These are phyloP conservation scores for Masticophis lateralis DNA, from an alignment of 2,797 vertebrate genomes.

Conservation along the genomic window DNA sequence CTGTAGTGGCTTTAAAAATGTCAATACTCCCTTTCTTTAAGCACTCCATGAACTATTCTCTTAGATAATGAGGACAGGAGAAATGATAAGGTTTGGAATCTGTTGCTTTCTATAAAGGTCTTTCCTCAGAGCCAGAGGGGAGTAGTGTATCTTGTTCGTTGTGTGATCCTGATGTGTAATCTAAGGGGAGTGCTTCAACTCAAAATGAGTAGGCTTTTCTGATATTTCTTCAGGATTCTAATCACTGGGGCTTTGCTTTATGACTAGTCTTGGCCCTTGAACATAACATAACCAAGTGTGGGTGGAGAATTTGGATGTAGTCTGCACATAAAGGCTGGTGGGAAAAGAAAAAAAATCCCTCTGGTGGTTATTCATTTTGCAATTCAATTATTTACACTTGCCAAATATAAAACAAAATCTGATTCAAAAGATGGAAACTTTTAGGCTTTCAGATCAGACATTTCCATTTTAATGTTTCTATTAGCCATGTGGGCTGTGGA, in stretches of 20 bases:
- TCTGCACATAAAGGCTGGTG: not conserved
- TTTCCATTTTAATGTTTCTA: not conserved
- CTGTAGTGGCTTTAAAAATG: not conserved
- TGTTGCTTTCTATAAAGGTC: not conserved
- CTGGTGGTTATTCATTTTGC: not conserved
- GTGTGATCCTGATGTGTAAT: not conserved
- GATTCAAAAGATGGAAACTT: conserved; percentile 42
- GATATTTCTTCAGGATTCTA: not conserved
- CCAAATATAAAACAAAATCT: conserved; percentile 49
- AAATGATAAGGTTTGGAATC: not conserved
- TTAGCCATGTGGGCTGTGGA: not conserved
- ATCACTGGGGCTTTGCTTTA: not conserved
- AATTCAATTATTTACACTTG: not conserved
- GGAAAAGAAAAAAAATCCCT: not conserved
- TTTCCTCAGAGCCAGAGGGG: not conserved
- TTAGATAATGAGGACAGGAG: not conserved
- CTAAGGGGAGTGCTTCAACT: not conserved
- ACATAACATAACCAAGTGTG: not conserved
- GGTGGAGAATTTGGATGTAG: not conserved
- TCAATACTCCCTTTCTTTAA: not conserved
- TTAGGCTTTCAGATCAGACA: conserved; percentile 17
- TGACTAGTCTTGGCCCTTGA: not conserved
- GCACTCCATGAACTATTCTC: not conserved
- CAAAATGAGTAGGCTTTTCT: not conserved
- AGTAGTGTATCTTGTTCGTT: not conserved